Percentiles rank a stretch among this genome's conserved stretches.
Conservation (phyloP, 1,140 invertebrate species). For the Diachasmimorpha longicaudata region DNA sequence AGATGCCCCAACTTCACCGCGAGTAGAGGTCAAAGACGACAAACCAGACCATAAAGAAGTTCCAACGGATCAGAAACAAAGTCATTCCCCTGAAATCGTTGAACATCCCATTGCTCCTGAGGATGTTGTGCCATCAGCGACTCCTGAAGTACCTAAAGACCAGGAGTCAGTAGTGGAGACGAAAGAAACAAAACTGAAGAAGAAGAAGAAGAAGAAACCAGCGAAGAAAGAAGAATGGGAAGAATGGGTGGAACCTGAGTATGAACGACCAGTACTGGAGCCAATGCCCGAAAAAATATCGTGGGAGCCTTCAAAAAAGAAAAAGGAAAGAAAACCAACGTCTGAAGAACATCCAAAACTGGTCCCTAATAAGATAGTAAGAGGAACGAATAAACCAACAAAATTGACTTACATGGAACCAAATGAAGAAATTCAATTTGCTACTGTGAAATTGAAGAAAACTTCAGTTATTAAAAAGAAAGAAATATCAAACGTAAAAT, state of each 20-base stretch:
- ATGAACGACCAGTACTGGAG: constrained; percentile 58
- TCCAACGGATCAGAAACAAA: constrained; percentile 29
- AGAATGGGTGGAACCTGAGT: constrained; percentile 60
- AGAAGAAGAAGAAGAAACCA: constrained; percentile 54
- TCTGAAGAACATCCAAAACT: constrained; percentile 43
- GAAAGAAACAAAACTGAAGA: constrained; percentile 38
- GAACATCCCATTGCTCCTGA: neutral
- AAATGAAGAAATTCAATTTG: constrained; percentile 64
- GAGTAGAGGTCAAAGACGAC: neutral
- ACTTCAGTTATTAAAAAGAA: constrained; percentile 60
- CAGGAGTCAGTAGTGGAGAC: constrained; percentile 20
- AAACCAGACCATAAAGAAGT: constrained; percentile 15
- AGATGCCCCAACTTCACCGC: neutral
- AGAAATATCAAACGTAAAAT: constrained; percentile 55
- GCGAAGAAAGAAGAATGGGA: constrained; percentile 48
- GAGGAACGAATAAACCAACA: constrained; percentile 56
- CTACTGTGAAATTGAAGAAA: constrained; percentile 71
- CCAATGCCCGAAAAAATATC: constrained; percentile 59
- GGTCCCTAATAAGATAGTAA: constrained; percentile 55
- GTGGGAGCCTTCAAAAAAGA: constrained; percentile 39
- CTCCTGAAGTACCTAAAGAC: constrained; percentile 9
- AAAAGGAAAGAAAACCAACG: neutral
- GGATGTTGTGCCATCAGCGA: neutral
- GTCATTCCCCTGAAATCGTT: neutral
- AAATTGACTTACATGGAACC: constrained; percentile 57